phyloP scores from a whole-genome alignment of 2,113 vertebrate species.

The Psettodes erumei region DNA sequence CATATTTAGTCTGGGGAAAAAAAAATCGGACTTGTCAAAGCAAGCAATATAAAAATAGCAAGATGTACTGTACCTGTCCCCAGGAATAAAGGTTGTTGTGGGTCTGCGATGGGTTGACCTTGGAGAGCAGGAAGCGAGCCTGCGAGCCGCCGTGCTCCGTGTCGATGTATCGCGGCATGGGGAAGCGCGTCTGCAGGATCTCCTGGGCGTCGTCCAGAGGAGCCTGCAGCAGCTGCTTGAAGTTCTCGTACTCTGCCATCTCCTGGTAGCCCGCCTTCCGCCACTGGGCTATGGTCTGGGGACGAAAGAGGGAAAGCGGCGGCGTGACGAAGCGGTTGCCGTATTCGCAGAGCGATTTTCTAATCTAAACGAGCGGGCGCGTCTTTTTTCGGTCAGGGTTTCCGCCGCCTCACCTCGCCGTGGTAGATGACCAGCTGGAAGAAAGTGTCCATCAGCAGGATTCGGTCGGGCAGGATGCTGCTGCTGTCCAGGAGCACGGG shows the following conservation, averaged over 20 bases:
- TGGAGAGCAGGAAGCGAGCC: conserved; percentile 96
- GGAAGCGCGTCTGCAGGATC: conserved; percentile 93
- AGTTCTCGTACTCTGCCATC: conserved; percentile 97
- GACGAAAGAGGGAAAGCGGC: not conserved
- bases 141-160: conserved; percentile 92
- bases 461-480: conserved; percentile 95
- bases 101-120: conserved; percentile 98
- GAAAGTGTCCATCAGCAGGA: conserved; percentile 98
- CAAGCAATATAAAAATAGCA: not conserved
- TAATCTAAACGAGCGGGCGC: not conserved
- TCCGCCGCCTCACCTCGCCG: conserved; percentile 87
- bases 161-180: conserved; percentile 96
- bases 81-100: conserved; percentile 97
- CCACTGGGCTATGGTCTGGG: conserved; percentile 96
- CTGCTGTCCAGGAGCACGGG: conserved; percentile 98
- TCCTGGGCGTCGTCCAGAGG: conserved; percentile 96
- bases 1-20: not conserved
- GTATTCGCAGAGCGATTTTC: not conserved
- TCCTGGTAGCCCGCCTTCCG: conserved; percentile 96
- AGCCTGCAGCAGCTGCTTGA: conserved; percentile 95
- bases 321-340: not conserved
- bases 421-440: conserved; percentile 98
- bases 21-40: not conserved
- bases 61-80: conserved; percentile 88
- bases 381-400: not conserved